These are phyloP conservation scores for Nezara viridula DNA, from an alignment of 2,888 invertebrate species.

Conservation along the genomic window DNA sequence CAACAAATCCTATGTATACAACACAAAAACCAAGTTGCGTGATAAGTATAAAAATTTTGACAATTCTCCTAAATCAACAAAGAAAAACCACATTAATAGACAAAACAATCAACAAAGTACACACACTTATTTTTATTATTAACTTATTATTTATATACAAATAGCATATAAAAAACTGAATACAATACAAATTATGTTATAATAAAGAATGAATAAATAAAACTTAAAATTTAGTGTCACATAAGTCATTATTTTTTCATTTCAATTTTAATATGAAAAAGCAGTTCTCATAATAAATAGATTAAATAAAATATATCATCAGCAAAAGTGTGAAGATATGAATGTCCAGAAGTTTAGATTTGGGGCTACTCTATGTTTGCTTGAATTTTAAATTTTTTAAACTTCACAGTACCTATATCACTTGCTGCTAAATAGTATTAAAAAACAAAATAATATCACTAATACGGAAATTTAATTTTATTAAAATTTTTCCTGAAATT, in stretches of 20 bases:
- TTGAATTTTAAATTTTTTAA: too few relatives aligned
- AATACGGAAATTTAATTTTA: too few relatives aligned
- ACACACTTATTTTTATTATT: too few relatives aligned
- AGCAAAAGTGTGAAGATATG: too few relatives aligned
- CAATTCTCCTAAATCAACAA: slow-evolving; percentile 70
- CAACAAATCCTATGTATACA: slow-evolving; percentile 94
- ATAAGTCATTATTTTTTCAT: not conserved
- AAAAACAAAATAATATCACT: too few relatives aligned
- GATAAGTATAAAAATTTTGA: slow-evolving; percentile 90
- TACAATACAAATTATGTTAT: too few relatives aligned
- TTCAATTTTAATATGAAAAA: not conserved
- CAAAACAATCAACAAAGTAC: not conserved
- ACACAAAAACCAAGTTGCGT: slow-evolving; percentile 99
- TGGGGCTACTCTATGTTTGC: too few relatives aligned
- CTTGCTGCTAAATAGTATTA: too few relatives aligned
- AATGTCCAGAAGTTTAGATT: too few relatives aligned
- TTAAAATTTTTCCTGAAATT: too few relatives aligned
- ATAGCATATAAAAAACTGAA: not conserved
- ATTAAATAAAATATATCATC: not conserved
- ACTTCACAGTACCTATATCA: too few relatives aligned
- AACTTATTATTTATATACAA: too few relatives aligned
- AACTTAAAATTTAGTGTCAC: not conserved
- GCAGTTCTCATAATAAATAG: not conserved
- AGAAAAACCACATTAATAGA: not conserved
- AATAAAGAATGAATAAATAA: not conserved